Percentiles rank a stretch among this genome's conserved stretches.
phyloP scores from a whole-genome alignment of 2,797 vertebrate genomes.

The Cuniculus paca region DNA sequence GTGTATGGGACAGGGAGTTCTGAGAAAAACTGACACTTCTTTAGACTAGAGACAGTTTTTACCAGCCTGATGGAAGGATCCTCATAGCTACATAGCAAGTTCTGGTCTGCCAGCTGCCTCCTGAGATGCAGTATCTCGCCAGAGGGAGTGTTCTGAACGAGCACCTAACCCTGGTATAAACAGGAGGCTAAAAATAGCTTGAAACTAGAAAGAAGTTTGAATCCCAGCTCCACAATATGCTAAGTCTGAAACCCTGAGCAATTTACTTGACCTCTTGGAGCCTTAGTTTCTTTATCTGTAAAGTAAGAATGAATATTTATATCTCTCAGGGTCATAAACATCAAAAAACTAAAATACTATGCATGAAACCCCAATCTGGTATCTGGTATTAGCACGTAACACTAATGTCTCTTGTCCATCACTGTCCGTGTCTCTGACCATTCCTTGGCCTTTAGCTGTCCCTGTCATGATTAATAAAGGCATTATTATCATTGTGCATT shows the following conservation, averaged over 20 bases:
- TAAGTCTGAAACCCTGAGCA: constrained; percentile 11
- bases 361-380: neutral
- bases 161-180: neutral
- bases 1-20: neutral
- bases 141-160: neutral
- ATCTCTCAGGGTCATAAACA: neutral
- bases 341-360: neutral
- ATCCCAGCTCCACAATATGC: neutral
- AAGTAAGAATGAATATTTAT: neutral
- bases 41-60: neutral
- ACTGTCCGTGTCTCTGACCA: neutral
- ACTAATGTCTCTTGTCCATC: neutral
- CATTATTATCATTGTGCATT: neutral
- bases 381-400: neutral
- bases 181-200: constrained; percentile 2
- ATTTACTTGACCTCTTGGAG: neutral
- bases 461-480: neutral
- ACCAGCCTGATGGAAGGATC: neutral
- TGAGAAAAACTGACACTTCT: constrained; percentile 18
- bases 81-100: neutral
- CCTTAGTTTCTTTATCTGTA: neutral
- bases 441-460: neutral
- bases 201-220: neutral
- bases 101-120: neutral
- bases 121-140: neutral